Evolutionary conservation across 2,113 vertebrate genomes (phyloP).

Genomic region (Dasyurus viverrinus): DNA sequence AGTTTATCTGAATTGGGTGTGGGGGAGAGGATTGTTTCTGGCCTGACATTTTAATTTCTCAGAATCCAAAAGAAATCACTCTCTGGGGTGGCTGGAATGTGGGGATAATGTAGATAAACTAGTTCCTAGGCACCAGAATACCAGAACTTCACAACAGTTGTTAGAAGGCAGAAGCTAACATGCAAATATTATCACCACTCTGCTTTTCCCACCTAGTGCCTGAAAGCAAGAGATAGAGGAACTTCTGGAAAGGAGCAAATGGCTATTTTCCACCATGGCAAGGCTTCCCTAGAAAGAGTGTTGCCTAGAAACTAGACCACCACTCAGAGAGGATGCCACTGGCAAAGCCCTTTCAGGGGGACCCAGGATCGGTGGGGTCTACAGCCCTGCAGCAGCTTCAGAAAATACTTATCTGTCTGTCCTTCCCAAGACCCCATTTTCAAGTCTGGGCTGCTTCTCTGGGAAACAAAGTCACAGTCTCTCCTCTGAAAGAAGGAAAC

Average conservation of each 20-base stretch:
- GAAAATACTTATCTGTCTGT: background rate
- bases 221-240: background rate
- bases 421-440: background rate
- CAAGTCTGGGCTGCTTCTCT: slow-evolving; percentile 6
- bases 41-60: slow-evolving; percentile 47
- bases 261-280: background rate
- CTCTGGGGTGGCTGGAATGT: slow-evolving; percentile 22
- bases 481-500: background rate
- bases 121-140: background rate
- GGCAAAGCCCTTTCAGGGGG: too few relatives aligned
- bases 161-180: background rate
- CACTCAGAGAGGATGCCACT: background rate
- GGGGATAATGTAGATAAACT: slow-evolving; percentile 22
- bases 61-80: slow-evolving; percentile 35
- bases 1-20: slow-evolving; percentile 62
- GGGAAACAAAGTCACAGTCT: slow-evolving; percentile 3
- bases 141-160: background rate
- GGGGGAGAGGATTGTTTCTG: background rate
- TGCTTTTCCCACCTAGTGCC: background rate
- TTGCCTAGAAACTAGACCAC: background rate
- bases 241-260: background rate
- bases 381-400: background rate
- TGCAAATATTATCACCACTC: background rate
- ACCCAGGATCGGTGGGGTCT: background rate
- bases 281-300: background rate